A percentile compares a stretch with the other conserved stretches of the same genome.
Evolutionary conservation across 64 coral and sea anemone species (phyloP).

Genomic region (Stylophora pistillata): DNA sequence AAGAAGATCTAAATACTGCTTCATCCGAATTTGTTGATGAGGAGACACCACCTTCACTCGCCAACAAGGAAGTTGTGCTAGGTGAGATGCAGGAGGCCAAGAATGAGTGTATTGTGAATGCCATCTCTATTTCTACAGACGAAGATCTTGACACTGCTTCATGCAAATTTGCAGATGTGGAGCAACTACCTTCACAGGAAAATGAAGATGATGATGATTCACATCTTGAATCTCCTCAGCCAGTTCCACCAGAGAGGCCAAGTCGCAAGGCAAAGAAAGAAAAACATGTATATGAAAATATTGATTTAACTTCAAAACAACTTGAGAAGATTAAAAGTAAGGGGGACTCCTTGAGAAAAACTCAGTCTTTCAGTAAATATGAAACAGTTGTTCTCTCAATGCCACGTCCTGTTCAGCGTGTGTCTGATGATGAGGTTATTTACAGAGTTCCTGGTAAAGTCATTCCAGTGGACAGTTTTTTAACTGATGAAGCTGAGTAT

Average conservation of each 20-base stretch:
- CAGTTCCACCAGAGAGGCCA: slow-evolving; percentile 27
- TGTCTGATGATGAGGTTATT: slow-evolving; percentile 36
- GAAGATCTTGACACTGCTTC: background rate
- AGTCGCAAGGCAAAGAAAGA: slow-evolving; percentile 30
- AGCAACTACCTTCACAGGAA: background rate
- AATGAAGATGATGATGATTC: background rate
- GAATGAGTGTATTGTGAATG: background rate
- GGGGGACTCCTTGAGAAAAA: background rate
- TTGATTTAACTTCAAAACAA: slow-evolving; percentile 8
- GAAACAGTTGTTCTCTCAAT: background rate
- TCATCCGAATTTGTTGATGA: background rate
- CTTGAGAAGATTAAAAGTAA: background rate
- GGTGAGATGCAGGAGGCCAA: background rate
- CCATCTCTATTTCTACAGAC: background rate
- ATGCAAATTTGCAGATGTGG: background rate
- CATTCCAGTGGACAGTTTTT: background rate
- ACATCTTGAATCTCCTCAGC: background rate
- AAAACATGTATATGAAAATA: slow-evolving; percentile 44
- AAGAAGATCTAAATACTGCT: background rate
- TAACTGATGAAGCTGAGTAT: slow-evolving; percentile 31
- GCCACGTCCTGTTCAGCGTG: slow-evolving; percentile 16
- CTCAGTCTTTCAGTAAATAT: slow-evolving; percentile 22
- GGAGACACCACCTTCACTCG: background rate
- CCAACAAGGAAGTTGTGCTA: background rate
- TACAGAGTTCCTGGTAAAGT: slow-evolving; percentile 17